These are phyloP conservation scores for Lonchura striata DNA, from an alignment of 2,113 vertebrate species.

Conservation along the genomic window DNA sequence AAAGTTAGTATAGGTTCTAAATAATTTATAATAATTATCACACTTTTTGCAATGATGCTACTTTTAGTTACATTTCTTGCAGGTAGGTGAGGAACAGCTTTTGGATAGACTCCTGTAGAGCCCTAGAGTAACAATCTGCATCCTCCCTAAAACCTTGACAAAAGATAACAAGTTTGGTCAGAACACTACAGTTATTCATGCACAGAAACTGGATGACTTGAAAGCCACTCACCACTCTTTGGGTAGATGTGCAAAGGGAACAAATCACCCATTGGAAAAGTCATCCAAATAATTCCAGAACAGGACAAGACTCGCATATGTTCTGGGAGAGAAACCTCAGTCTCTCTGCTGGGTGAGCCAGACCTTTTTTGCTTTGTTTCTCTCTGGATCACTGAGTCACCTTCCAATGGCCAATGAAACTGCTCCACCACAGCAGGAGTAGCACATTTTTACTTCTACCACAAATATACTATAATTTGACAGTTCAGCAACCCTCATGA, in stretches of 20 bases:
- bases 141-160: not conserved
- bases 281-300: not conserved
- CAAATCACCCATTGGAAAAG: not conserved
- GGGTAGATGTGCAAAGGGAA: not conserved
- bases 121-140: no score
- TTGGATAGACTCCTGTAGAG: not conserved
- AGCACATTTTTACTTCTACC: not conserved
- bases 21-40: not conserved
- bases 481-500: not conserved
- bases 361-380: not conserved
- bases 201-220: not conserved
- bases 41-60: not conserved
- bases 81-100: not conserved
- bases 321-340: not conserved
- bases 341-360: not conserved
- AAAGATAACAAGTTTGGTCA: not conserved
- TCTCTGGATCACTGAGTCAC: not conserved
- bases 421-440: not conserved
- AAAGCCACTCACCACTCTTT: rapidly evolving
- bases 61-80: not conserved
- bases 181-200: not conserved
- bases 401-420: not conserved
- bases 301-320: not conserved
- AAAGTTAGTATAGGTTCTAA: not conserved
- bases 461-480: not conserved